phyloP scores from a whole-genome alignment of 2,113 vertebrate species.

The Lamprologus tigripictilis region DNA sequence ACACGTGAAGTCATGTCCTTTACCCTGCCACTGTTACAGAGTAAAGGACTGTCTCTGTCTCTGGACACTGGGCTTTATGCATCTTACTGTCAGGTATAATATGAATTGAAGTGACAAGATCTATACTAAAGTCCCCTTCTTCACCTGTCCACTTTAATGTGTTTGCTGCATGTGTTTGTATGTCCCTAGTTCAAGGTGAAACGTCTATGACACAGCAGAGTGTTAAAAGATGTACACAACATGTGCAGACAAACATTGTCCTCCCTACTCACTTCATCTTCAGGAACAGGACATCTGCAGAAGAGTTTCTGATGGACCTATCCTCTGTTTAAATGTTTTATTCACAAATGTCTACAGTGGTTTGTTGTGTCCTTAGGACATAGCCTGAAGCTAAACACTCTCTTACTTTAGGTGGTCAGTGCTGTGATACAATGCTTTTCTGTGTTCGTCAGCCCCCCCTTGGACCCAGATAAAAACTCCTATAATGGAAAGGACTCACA shows the following conservation, averaged over 20 bases:
- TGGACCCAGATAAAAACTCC: conserved; percentile 12
- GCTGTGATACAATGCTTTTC: conserved; percentile 39
- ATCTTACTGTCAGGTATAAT: conserved; percentile 55
- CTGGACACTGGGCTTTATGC: conserved; percentile 22
- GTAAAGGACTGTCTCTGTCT: conserved; percentile 40
- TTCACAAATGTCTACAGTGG: conserved; percentile 75
- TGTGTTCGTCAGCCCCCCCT: conserved; percentile 4
- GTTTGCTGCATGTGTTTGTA: conserved; percentile 12
- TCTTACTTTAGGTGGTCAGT: conserved; percentile 69
- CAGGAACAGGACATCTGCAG: conserved; percentile 39
- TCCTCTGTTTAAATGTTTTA: conserved; percentile 79
- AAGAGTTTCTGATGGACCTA: conserved; percentile 61
- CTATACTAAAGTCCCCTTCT: conserved; percentile 33
- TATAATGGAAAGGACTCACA: conserved; percentile 59
- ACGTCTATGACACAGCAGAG: conserved; percentile 56
- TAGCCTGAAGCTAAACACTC: conserved; percentile 79
- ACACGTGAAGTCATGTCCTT: conserved; percentile 27
- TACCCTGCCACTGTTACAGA: conserved; percentile 9
- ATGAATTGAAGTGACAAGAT: conserved; percentile 50
- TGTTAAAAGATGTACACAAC: conserved; percentile 19
- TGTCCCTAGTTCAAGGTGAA: conserved; percentile 55
- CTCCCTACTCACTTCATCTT: conserved; percentile 5
- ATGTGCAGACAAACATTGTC: neutral
- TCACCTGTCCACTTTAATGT: conserved; percentile 51
- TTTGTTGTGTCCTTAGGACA: conserved; percentile 77